Evolutionary conservation across 1,140 invertebrate species (phyloP), one percentile per base, ranked within the genome.

Genomic region (Aphelinus certus): DNA sequence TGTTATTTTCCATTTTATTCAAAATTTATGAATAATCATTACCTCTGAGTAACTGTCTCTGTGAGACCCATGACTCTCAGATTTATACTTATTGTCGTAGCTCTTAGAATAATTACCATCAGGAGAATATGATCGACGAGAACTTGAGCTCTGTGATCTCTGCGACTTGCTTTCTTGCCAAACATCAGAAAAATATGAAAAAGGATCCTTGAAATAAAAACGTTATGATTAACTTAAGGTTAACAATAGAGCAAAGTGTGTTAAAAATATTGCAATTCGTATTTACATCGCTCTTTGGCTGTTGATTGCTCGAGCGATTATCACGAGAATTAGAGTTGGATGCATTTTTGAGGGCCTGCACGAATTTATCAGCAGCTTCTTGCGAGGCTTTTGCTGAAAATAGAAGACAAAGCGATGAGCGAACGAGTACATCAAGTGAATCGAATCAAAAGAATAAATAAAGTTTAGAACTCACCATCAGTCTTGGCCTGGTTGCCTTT

Each of bases 111-210:
- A 86, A 78, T 74, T 82, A 53, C 57, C 82, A 26, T 87, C 84
- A 6, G 76, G 66, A 7, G 81, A 61, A 56, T 84, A 85, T 45
- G 82, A 81, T 69, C 83, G 83, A 4, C 46, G 75, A 48, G 69
- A 71, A 62, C 49, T 66, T 2, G 57, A 43, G 56, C 62, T 72
- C 43, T 67, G 63, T 7, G 65, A 61, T 67, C 58, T 76, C 43
- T 76, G 82, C 0, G 82, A 66, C 61, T 87, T 87, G 64, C 85
- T 87, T 75, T 87, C 87, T 78, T 87, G 86, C 87, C 87, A 88
- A 3, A 88, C 85, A 61, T 88, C 87, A 1, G 87, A 88, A 67
- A 88, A 88, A 68, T 88, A 88, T 5, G 87, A 85, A 68, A 86
- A 88, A 1, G 87, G 87, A 80, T 88, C 87, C 87, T 88, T 47